Evolutionary conservation across 1,140 invertebrate genomes (phyloP).

Genomic region (Danaus melanippus): DNA sequence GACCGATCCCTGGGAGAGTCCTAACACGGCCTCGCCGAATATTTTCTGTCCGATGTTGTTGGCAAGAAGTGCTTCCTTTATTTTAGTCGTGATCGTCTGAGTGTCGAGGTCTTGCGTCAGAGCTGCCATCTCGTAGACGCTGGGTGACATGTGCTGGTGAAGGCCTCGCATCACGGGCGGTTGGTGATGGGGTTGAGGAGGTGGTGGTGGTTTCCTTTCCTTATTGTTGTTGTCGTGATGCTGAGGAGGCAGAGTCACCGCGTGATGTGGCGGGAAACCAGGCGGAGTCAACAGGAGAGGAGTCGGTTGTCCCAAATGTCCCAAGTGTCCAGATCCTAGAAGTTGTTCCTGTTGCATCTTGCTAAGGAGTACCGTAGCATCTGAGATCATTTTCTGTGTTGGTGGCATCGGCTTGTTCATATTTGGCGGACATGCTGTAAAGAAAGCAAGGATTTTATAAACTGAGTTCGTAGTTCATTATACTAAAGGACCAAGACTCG

Average conservation of each 20-base stretch:
- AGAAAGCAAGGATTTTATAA: conserved; percentile 11
- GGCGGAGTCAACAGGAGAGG: conserved; percentile 77
- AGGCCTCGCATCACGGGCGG: conserved; percentile 78
- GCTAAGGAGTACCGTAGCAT: conserved; percentile 79
- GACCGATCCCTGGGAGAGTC: conserved; percentile 96
- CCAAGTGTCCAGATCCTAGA: conserved; percentile 63
- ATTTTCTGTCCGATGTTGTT: conserved; percentile 99
- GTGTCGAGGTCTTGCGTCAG: conserved; percentile 97
- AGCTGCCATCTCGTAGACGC: conserved; percentile 96
- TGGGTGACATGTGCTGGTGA: conserved; percentile 86
- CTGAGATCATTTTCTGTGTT: conserved; percentile 81
- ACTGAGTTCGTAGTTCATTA: not conserved
- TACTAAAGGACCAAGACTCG: too few species aligned
- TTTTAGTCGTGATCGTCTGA: conserved; percentile 95
- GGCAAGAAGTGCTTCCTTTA: conserved; percentile 95
- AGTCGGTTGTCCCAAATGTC: conserved; percentile 73
- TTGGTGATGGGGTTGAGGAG: conserved; percentile 68
- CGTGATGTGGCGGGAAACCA: conserved; percentile 77
- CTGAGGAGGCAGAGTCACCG: conserved; percentile 72
- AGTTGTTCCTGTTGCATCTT: conserved; percentile 81
- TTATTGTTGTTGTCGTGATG: conserved; percentile 70
- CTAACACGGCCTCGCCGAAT: conserved; percentile 96
- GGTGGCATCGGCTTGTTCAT: conserved; percentile 83
- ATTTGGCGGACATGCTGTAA: conserved; percentile 79
- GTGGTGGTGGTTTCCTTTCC: conserved; percentile 71